Base-by-base conservation (phyloP, 1,140 invertebrate species). In the Notospermus geniculatus region DNA sequence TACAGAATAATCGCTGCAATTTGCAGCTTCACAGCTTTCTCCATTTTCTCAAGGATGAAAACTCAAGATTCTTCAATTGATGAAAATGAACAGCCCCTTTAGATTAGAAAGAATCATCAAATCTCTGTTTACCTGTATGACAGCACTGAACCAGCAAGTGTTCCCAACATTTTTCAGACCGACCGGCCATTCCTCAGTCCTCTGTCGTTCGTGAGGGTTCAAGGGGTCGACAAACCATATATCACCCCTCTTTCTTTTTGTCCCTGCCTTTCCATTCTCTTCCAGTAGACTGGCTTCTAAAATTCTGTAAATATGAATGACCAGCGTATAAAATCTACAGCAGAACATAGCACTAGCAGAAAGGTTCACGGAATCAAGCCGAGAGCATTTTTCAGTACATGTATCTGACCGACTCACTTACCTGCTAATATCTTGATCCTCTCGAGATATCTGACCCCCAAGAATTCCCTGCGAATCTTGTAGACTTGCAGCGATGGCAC, bases 81-180 rank as follows among this genome's bases (percentile, higher is more conserved):
- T n/a, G n/a, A n/a, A n/a, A n/a, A n/a, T n/a, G n/a, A n/a, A n/a
- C n/a, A n/a, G n/a, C n/a, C n/a, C n/a, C n/a, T n/a, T n/a, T n/a
- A n/a, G n/a, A n/a, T n/a, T n/a, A 61, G 62, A 25, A 50, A 45
- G 17, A 55, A 23, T 25, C 23, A 59, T 58, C 27, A 7, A 7
- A 7, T 15, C 32, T 28, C 1, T 56, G 4, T 32, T 52, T 61
- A 81, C 80, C 75, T 85, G 84, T 62, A 84, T 84, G 19, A 85
- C 82, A 65, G 83, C 82, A 71, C 81, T 84, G 68, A 85, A 85
- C 84, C 84, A 85, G 69, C 84, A 85, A 1, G 83, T 84, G 59
- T 85, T 84, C n/a, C 84, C 84, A 23, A 85, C 81, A 74, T 85
- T 85, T 69, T 83, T 83, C 25, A 85, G 69, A 13, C 83, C 84